Evolutionary conservation across 1,140 invertebrate genomes (phyloP).

Genomic region (Laupala kohalensis): DNA sequence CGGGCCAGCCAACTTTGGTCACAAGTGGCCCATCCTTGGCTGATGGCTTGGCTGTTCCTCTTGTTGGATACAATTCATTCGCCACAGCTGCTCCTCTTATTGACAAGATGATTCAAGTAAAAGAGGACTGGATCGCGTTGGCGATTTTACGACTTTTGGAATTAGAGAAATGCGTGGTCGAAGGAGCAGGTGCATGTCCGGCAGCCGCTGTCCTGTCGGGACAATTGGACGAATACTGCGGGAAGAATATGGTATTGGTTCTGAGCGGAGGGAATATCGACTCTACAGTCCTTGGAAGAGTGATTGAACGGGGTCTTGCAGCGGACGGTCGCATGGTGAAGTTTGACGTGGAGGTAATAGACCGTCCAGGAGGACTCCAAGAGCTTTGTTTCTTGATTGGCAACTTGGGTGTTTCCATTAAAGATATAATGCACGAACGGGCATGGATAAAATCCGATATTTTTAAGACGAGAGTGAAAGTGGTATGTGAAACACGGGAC

Average conservation of each 20-base stretch:
- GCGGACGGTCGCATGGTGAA: slow-evolving; percentile 76
- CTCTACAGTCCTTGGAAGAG: slow-evolving; percentile 75
- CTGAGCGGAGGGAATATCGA: slow-evolving; percentile 89
- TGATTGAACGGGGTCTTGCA: slow-evolving; percentile 77
- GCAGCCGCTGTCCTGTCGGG: slow-evolving; percentile 76
- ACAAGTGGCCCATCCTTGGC: slow-evolving; percentile 65
- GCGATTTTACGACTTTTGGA: slow-evolving; percentile 77
- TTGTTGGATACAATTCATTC: slow-evolving; percentile 79
- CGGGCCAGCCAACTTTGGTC: slow-evolving; percentile 52
- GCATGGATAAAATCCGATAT: slow-evolving; percentile 83
- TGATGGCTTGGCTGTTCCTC: slow-evolving; percentile 83
- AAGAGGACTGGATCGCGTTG: slow-evolving; percentile 77
- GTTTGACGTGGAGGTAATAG: slow-evolving; percentile 74
- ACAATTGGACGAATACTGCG: slow-evolving; percentile 56
- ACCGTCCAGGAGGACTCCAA: slow-evolving; percentile 74
- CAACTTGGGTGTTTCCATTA: slow-evolving; percentile 73
- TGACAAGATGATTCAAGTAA: slow-evolving; percentile 73
- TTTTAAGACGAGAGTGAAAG: slow-evolving; percentile 60
- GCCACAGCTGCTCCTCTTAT: slow-evolving; percentile 59
- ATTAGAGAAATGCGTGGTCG: slow-evolving; percentile 84
- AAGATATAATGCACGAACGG: slow-evolving; percentile 87
- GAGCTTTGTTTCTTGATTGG: slow-evolving; percentile 67
- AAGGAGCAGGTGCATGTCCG: slow-evolving; percentile 79
- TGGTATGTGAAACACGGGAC: not conserved
- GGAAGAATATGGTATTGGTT: slow-evolving; percentile 74